These are phyloP conservation scores for Noctua fimbriata DNA, from an alignment of 2,888 invertebrate genomes.

Conservation along the genomic window DNA sequence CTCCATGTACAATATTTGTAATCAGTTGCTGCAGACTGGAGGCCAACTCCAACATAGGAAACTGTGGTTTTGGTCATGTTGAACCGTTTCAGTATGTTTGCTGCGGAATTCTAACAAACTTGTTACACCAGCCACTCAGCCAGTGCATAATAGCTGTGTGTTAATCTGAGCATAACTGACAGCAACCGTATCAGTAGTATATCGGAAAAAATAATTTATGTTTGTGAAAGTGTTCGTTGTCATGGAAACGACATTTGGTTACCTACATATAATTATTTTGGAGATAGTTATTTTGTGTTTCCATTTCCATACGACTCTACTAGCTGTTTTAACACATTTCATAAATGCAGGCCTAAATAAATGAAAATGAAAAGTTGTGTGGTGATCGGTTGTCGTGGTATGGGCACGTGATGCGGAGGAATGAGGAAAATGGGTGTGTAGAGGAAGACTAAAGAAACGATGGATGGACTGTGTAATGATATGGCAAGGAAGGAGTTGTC, in stretches of 20 bases:
- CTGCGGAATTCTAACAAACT: conserved; percentile 24
- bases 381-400: too few relatives aligned
- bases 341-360: too few relatives aligned
- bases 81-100: background rate
- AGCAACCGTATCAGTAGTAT: conserved; percentile 24
- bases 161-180: conserved; percentile 42
- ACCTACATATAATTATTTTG: background rate
- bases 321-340: background rate
- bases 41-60: background rate
- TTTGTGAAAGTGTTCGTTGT: conserved; percentile 16
- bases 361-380: too few relatives aligned
- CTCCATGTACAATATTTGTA: background rate
- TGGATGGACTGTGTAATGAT: too few relatives aligned
- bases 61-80: background rate
- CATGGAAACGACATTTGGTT: conserved; percentile 8
- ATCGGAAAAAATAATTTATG: conserved; percentile 10
- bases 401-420: too few relatives aligned
- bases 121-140: conserved; percentile 18
- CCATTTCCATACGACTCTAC: too few relatives aligned
- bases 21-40: background rate
- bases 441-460: too few relatives aligned
- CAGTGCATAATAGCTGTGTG: background rate
- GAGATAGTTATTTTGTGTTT: background rate
- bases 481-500: too few relatives aligned
- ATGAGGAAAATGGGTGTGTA: too few relatives aligned